Percentiles rank a stretch among this genome's conserved stretches.
These are phyloP conservation scores for Thecophora atra DNA, from an alignment of 2,888 invertebrate genomes.

Conservation along the genomic window DNA sequence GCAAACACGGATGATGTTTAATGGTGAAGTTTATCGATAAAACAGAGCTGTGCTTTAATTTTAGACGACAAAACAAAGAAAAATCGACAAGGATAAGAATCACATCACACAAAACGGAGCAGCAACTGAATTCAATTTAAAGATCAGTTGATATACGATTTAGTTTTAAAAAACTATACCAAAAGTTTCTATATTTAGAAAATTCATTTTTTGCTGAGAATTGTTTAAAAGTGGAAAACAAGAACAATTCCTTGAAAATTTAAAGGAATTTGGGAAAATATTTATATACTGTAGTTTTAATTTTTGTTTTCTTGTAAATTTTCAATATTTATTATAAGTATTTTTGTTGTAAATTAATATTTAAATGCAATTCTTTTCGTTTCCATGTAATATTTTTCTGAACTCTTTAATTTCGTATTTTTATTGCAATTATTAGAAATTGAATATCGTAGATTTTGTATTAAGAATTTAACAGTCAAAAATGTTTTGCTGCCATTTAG, in stretches of 20 bases:
- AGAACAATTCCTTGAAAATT: not conserved
- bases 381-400: too few relatives aligned
- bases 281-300: not conserved
- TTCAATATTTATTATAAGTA: not conserved
- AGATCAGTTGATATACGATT: constrained; percentile 19
- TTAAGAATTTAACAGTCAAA: constrained; percentile 15
- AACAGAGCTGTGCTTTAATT: constrained; percentile 28
- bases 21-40: not conserved
- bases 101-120: constrained; percentile 8
- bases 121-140: not conserved
- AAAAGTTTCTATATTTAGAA: constrained; percentile 44
- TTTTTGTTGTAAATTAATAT: too few relatives aligned
- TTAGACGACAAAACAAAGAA: not conserved
- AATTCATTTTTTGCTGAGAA: constrained; percentile 39
- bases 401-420: too few relatives aligned
- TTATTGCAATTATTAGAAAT: not conserved
- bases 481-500: constrained; percentile 45
- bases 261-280: too few relatives aligned
- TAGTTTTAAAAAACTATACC: constrained; percentile 43
- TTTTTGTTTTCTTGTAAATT: constrained; percentile 12
- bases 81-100: too few relatives aligned
- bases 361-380: too few relatives aligned
- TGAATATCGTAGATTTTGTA: constrained; percentile 5
- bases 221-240: constrained; percentile 26
- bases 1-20: too few relatives aligned